Conservation (phyloP, 2,888 invertebrate species). For the Lasius fuliginosus region DNA sequence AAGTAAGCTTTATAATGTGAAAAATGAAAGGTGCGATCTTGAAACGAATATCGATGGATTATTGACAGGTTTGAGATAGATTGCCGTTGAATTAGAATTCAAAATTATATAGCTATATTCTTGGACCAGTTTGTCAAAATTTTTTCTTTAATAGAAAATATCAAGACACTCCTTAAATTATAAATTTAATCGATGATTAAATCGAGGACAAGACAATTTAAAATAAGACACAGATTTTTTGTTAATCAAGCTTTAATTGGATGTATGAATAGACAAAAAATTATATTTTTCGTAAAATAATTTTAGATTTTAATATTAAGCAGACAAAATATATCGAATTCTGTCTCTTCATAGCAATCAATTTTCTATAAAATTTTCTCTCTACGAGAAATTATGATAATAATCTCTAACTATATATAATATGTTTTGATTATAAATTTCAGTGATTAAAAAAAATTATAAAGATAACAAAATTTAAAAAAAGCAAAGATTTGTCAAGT, state of each 20-base stretch:
- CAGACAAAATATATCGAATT: background rate
- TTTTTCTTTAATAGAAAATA: background rate
- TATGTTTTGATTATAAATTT: background rate
- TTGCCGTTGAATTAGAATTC: background rate
- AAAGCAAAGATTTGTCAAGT: background rate
- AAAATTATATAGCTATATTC: background rate
- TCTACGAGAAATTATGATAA: background rate
- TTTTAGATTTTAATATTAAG: background rate
- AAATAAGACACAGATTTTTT: background rate
- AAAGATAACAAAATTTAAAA: background rate
- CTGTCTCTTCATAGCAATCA: background rate
- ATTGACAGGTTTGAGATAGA: background rate
- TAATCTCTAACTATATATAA: background rate
- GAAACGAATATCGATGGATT: background rate
- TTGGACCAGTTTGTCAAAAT: background rate
- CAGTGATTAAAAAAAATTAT: background rate
- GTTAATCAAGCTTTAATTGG: background rate
- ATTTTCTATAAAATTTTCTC: background rate
- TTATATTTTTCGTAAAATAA: background rate
- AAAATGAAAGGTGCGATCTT: conserved; percentile 15
- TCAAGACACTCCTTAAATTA: background rate
- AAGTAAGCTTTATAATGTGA: too few species aligned
- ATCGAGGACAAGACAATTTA: too few species aligned
- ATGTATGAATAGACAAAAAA: background rate
- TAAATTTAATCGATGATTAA: too few species aligned